Base-by-base conservation (phyloP, 2,113 vertebrate species). In the Ivindomyrus marchei region DNA sequence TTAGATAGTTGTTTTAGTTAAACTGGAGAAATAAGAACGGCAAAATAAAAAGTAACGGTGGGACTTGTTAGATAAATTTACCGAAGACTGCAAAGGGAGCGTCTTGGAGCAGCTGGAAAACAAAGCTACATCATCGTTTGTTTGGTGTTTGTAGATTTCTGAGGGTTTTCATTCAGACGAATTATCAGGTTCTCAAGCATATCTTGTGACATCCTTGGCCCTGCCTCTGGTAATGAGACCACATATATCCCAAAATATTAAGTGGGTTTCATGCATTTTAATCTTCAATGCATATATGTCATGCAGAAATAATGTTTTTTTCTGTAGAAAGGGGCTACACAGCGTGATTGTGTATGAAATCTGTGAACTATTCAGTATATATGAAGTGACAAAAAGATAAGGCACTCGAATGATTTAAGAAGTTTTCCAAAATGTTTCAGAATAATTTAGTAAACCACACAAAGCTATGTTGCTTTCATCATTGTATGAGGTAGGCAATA, bases 1-100 rank as follows among this genome's bases (percentile, higher is more conserved):
- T 92, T 92, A 93, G 92, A 92, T 92, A 93, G 91, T 92, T 90
- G 91, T 92, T 90, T 93, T 93, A 96, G 95, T 95, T 93, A 93
- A 91, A 93, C 92, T 88, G 93, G 92, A 92, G 93, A 94, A 93
- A 93, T 90, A 90, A 87, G 88, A 91, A 88, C 45, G 15, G 45
- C 92, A 91, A 93, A 92, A 93, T 87, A 94, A 94, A 92, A 93
- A 93, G 93, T 92, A 92, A 94, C 94, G 93, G 89, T 58, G 11
- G 85, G 49, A 92, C 92, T 88, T 91, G 90, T 91, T 92, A 94
- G 94, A 93, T 93, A 93, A 92, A 92, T 92, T 93, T 93, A 90
- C 90, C 91, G 91, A 94, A 94, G 92, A 90, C 92, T 93, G 92
- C 91, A 91, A 94, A 91, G 92, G 93, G 92, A 90, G 91, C 90